Evolutionary conservation across 2,113 vertebrate species (phyloP).

Genomic region (Callaeas wilsoni): DNA sequence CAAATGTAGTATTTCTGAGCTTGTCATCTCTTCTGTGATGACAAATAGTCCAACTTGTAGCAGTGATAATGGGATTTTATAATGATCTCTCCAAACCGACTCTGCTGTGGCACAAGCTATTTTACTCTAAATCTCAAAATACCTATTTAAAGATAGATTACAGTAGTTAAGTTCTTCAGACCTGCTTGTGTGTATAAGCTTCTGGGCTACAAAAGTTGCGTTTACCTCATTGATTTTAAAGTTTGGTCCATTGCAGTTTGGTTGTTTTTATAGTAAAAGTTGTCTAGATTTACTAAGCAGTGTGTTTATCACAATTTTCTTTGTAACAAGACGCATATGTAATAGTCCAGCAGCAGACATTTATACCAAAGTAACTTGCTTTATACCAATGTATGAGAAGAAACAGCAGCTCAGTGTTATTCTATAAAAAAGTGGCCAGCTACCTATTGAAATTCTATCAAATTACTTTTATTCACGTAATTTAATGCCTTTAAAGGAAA

Average conservation of each 20-base stretch:
- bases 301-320: background rate
- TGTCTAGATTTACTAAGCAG: background rate
- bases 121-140: conserved; percentile 70
- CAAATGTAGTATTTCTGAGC: conserved; percentile 88
- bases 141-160: conserved; percentile 69
- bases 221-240: background rate
- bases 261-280: background rate
- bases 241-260: background rate
- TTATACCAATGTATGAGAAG: background rate
- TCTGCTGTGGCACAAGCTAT: conserved; percentile 68
- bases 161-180: background rate
- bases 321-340: background rate
- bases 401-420: background rate
- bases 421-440: background rate
- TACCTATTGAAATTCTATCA: background rate
- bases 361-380: background rate
- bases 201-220: background rate
- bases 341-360: background rate
- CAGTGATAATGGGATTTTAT: conserved; percentile 89
- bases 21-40: conserved; percentile 91
- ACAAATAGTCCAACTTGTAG: conserved; percentile 90
- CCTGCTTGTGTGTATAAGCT: background rate
- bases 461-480: background rate
- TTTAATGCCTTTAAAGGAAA: background rate
- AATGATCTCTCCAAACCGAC: conserved; percentile 86